phyloP scores from a whole-genome alignment of 2,113 vertebrate genomes.

The Triplophysa dalaica region DNA sequence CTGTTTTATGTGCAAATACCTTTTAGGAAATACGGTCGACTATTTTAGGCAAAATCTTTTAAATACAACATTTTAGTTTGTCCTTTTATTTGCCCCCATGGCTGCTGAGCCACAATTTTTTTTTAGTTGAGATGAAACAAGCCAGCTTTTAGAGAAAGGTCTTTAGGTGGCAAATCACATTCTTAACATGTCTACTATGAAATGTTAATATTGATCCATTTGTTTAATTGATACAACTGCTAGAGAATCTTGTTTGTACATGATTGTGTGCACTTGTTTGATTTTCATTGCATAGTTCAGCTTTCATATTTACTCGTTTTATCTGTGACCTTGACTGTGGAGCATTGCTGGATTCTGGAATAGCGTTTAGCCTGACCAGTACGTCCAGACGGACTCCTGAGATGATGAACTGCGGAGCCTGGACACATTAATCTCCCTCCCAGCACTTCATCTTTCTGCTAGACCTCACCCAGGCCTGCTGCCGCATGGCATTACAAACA shows the following conservation, averaged over 20 bases:
- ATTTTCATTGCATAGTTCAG: slow-evolving; percentile 41
- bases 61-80: neutral
- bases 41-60: slow-evolving; percentile 5
- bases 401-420: slow-evolving; percentile 70
- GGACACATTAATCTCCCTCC: slow-evolving; percentile 70
- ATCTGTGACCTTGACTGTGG: slow-evolving; percentile 68
- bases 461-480: slow-evolving; percentile 42
- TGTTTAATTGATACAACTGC: neutral
- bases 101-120: neutral
- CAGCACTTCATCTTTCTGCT: slow-evolving; percentile 47
- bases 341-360: slow-evolving; percentile 48
- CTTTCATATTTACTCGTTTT: slow-evolving; percentile 48
- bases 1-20: neutral
- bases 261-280: slow-evolving; percentile 24
- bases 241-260: slow-evolving; percentile 4
- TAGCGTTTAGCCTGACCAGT: slow-evolving; percentile 63
- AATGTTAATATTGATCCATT: neutral
- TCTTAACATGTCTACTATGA: neutral
- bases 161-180: neutral
- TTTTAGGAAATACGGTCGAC: neutral
- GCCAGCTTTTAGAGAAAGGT: neutral
- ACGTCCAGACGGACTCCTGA: slow-evolving; percentile 60
- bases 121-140: neutral
- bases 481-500: slow-evolving; percentile 51
- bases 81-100: neutral